These are phyloP conservation scores for Romanogobio albipinnatus DNA, from an alignment of 2,113 vertebrate species.

Conservation along the genomic window DNA sequence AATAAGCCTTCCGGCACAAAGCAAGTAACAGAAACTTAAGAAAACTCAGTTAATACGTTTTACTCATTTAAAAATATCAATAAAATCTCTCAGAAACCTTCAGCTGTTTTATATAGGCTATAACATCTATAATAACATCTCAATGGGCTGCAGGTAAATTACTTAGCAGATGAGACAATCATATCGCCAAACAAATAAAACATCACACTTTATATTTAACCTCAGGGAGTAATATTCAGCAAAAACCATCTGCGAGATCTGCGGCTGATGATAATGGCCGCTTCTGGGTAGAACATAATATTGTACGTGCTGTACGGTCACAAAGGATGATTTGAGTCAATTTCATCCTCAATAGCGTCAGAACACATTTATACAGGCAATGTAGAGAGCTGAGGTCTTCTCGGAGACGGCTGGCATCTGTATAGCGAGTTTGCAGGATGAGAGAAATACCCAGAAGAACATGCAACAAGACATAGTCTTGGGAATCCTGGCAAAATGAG, in stretches of 20 bases:
- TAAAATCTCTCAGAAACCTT: not conserved
- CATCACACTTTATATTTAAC: conserved; percentile 27
- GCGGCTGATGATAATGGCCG: conserved; percentile 6
- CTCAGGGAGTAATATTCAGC: conserved; percentile 7
- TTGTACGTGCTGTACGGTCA: not conserved
- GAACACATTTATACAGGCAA: not conserved
- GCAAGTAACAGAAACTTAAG: not conserved
- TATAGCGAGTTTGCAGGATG: not conserved
- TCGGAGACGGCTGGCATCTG: not conserved
- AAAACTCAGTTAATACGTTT: not conserved
- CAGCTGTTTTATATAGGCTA: not conserved
- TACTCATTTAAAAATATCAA: not conserved
- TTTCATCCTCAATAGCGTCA: not conserved
- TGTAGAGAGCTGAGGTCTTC: not conserved
- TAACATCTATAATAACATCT: conserved; percentile 9
- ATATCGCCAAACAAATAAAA: conserved; percentile 28
- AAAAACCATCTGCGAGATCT: not conserved
- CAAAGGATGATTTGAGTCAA: not conserved
- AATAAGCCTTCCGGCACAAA: not conserved
- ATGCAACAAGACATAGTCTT: not conserved
- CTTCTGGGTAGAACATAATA: conserved; percentile 5
- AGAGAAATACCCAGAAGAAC: conserved; percentile 1
- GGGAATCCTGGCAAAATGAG: not conserved
- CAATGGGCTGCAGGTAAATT: not conserved
- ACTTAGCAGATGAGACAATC: conserved; percentile 9